phyloP scores from a whole-genome alignment of 2,888 invertebrate species.

The Rhagium mordax region DNA sequence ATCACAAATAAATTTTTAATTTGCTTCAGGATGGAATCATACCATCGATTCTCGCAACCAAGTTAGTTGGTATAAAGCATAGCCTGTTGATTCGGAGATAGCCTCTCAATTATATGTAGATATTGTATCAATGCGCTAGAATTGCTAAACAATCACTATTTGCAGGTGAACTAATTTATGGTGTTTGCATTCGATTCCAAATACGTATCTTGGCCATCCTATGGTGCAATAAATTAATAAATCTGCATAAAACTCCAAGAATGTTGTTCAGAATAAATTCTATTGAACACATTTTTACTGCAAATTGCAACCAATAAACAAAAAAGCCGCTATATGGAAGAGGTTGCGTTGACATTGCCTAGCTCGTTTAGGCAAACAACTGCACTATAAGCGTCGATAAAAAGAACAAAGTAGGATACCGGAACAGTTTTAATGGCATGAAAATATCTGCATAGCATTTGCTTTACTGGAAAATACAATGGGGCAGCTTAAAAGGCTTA shows the following conservation, averaged over 20 bases:
- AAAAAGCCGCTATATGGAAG: constrained; percentile 9
- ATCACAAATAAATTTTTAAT: too few species aligned
- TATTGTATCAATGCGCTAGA: too few species aligned
- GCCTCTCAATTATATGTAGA: too few species aligned
- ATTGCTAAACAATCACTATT: too few species aligned
- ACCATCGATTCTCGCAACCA: too few species aligned
- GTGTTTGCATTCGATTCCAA: too few species aligned
- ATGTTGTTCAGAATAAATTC: constrained; percentile 14
- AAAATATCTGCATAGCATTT: constrained; percentile 15
- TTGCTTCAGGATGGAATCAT: too few species aligned
- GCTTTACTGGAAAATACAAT: constrained; percentile 31
- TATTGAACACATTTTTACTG: constrained; percentile 3
- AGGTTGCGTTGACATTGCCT: constrained; percentile 22
- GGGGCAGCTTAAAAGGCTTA: constrained; percentile 29
- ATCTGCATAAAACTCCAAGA: neutral
- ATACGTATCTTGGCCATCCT: neutral
- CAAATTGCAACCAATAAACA: constrained; percentile 24
- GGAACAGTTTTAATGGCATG: constrained; percentile 31
- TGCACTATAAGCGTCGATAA: constrained; percentile 15
- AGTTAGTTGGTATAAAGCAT: too few species aligned
- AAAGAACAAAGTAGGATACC: constrained; percentile 19
- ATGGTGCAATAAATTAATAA: constrained; percentile 3
- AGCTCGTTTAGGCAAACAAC: constrained; percentile 29
- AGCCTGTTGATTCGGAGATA: too few species aligned
- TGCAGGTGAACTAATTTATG: too few species aligned